Base-by-base conservation (phyloP, 2,113 vertebrate genomes). In the Passer montanus region DNA sequence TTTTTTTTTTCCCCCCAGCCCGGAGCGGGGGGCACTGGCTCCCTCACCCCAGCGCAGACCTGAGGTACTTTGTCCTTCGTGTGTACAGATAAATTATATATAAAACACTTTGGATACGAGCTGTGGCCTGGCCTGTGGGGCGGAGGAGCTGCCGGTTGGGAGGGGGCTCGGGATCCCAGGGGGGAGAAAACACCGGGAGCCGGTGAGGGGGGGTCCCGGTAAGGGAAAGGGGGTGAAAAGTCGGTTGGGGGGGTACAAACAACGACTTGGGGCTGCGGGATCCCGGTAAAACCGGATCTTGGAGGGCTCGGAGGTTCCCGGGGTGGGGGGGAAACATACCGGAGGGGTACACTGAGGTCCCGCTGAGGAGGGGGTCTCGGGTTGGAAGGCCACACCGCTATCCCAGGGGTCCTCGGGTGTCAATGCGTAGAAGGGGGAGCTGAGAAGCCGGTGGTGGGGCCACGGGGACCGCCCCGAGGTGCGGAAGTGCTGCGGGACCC, bases 21-120 rank as follows among this genome's bases (percentile, higher is more conserved):
- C n/a, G n/a, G n/a, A n/a, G n/a, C 35, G 35, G 21, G 56, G 30
- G 39, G 46, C 35, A 33, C 35, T 27, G 35, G 23, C 28, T 5
- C 30, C 46, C 60, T 66, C 59, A 52, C 49, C 72, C 58, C 50
- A 67, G 55, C 30, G 39, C 87, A 60, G 55, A 68, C 31, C 72
- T 47, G 55, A 90, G 88, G 88, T 90, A 90, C 81, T 85, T 59
- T 91, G 75, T 91, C 89, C 91, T 83, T 76, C 78, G 49, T 77
- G 83, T 91, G 91, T 93, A 93, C 82, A 95, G 90, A 95, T 93
- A 95, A 91, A 93, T 95, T 93, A 95, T 93, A 95, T 89, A 95
- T 93, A 95, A 95, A 95, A 80, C 91, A 89, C 85, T 95, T 95
- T 95, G 80, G 93, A 95, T 91, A 89, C 93, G 20, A 74, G 35